Conservation (phyloP, 2,888 invertebrate genomes). For the Cantharis lateralis region DNA sequence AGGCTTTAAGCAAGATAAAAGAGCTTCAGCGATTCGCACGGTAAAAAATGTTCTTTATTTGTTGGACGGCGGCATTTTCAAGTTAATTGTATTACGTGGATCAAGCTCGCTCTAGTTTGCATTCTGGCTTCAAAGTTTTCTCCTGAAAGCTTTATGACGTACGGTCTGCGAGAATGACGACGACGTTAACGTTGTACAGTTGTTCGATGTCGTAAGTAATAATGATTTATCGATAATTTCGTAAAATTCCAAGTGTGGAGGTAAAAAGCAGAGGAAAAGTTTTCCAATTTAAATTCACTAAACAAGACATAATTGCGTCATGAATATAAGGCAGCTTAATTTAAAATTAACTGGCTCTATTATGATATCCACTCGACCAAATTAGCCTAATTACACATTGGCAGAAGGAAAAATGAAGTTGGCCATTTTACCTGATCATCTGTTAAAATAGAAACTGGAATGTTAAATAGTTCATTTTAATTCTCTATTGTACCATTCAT, state of each 20-base stretch:
- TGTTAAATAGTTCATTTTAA: background rate
- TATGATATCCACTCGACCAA: constrained; percentile 31
- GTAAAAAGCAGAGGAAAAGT: background rate
- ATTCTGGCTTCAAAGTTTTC: background rate
- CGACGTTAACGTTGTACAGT: background rate
- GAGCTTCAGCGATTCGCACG: background rate
- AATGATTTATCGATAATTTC: background rate
- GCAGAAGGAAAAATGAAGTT: background rate
- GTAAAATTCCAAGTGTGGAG: background rate
- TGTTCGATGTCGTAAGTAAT: background rate
- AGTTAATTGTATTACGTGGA: background rate
- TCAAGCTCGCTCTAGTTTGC: background rate
- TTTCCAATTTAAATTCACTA: constrained; percentile 22
- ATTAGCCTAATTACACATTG: constrained; percentile 27
- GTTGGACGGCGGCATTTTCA: background rate
- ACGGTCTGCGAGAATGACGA: background rate
- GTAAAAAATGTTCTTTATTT: background rate
- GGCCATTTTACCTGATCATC: background rate
- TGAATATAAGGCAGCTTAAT: constrained; percentile 30
- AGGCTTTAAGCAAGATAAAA: background rate
- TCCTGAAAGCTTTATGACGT: background rate
- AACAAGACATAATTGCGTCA: constrained; percentile 27
- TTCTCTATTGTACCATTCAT: background rate
- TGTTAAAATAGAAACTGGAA: background rate
- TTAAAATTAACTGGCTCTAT: constrained; percentile 31